phyloP scores from a whole-genome alignment of 2,888 invertebrate genomes.

The Hoplodrina blanda region DNA sequence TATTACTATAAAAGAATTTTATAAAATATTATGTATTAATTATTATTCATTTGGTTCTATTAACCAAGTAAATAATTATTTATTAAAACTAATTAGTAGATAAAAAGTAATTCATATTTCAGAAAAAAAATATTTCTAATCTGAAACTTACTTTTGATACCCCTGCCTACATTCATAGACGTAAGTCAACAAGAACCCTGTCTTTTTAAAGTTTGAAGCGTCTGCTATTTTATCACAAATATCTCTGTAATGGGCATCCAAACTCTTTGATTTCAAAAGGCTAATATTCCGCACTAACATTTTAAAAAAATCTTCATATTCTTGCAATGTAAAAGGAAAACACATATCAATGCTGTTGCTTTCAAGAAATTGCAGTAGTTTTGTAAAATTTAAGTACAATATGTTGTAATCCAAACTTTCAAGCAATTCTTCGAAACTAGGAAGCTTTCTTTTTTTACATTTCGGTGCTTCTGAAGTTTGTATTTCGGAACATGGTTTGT shows the following conservation, averaged over 20 bases:
- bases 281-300: conserved; percentile 58
- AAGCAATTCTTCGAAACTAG: conserved; percentile 12
- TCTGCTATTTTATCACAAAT: conserved; percentile 57
- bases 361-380: conserved; percentile 47
- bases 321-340: conserved; percentile 57
- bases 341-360: conserved; percentile 53
- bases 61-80: too few species aligned
- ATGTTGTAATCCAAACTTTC: conserved; percentile 7
- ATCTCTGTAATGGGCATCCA: conserved; percentile 43
- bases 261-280: conserved; percentile 48
- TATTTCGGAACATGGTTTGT: neutral
- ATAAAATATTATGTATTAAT: too few species aligned
- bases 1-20: too few species aligned
- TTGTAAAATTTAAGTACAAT: conserved; percentile 10
- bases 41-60: too few species aligned
- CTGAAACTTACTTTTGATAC: conserved; percentile 18
- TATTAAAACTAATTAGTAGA: too few species aligned
- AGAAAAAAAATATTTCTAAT: too few species aligned
- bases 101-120: too few species aligned
- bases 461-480: neutral
- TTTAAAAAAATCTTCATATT: conserved; percentile 63
- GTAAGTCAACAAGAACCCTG: conserved; percentile 56
- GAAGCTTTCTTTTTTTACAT: conserved; percentile 25
- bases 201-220: conserved; percentile 51
- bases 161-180: conserved; percentile 29